These are phyloP conservation scores for Drosophila orosa DNA, from an alignment of 1,140 invertebrate genomes.

Conservation along the genomic window DNA sequence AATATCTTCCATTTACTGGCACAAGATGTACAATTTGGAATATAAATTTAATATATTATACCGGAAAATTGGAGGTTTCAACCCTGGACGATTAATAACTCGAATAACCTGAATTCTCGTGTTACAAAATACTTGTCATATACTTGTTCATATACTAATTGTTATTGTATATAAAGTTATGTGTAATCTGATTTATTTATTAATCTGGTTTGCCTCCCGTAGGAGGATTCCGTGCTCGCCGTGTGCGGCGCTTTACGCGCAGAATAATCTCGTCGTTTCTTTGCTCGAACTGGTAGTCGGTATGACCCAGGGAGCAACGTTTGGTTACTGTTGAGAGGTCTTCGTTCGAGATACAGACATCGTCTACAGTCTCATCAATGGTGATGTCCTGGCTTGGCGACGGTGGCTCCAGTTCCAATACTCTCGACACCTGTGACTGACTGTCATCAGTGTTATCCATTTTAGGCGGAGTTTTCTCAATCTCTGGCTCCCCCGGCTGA, in stretches of 20 bases:
- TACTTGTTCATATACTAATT: too few species aligned
- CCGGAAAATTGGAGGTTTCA: background rate
- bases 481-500: constrained; percentile 12
- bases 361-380: constrained; percentile 55
- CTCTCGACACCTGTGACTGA: background rate
- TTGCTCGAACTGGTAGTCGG: constrained; percentile 75
- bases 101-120: too few species aligned
- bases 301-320: constrained; percentile 70
- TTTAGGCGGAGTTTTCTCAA: constrained; percentile 30
- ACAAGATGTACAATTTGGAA: background rate
- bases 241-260: constrained; percentile 57
- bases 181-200: background rate
- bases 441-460: constrained; percentile 41
- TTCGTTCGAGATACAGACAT: background rate
- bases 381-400: constrained; percentile 30
- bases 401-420: background rate
- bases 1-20: background rate
- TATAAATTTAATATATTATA: background rate
- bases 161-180: too few species aligned
- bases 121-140: too few species aligned
- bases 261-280: constrained; percentile 61
- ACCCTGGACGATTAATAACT: too few species aligned
- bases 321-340: constrained; percentile 58
- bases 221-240: background rate
- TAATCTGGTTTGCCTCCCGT: background rate